Conservation (phyloP, 2,888 invertebrate genomes). For the Tipula vernalis region DNA sequence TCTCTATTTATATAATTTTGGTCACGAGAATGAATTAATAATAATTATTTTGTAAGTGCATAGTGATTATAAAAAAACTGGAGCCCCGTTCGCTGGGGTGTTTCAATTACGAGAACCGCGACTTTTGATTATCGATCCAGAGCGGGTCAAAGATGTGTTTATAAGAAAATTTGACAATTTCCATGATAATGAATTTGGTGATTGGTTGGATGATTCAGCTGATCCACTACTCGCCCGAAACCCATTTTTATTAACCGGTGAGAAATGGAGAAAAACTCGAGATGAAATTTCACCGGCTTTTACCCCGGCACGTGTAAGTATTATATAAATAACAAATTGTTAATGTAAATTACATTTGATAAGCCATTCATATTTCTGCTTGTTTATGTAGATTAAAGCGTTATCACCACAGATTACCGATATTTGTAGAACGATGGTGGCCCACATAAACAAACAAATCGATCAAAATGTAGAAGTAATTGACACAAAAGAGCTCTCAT, state of each 20-base stretch:
- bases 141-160: constrained; percentile 30
- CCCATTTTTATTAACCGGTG: constrained; percentile 37
- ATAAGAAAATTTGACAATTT: constrained; percentile 35
- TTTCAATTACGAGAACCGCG: constrained; percentile 28
- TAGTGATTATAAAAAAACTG: constrained; percentile 25
- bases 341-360: background rate
- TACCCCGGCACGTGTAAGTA: constrained; percentile 36
- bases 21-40: background rate
- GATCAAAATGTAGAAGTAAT: constrained; percentile 27
- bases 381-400: constrained; percentile 29
- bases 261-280: constrained; percentile 38
- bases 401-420: constrained; percentile 37
- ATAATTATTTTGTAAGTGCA: constrained; percentile 17
- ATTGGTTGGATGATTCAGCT: constrained; percentile 28
- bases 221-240: constrained; percentile 38
- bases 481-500: constrained; percentile 33
- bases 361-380: background rate
- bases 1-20: background rate
- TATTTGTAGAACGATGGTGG: constrained; percentile 32
- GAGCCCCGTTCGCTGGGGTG: constrained; percentile 31
- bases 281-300: constrained; percentile 39
- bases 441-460: constrained; percentile 30
- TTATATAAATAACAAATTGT: background rate
- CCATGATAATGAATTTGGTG: constrained; percentile 22
- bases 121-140: constrained; percentile 30